phyloP scores from a whole-genome alignment of 2,888 invertebrate genomes.

The Chrysopilus asiliformis region DNA sequence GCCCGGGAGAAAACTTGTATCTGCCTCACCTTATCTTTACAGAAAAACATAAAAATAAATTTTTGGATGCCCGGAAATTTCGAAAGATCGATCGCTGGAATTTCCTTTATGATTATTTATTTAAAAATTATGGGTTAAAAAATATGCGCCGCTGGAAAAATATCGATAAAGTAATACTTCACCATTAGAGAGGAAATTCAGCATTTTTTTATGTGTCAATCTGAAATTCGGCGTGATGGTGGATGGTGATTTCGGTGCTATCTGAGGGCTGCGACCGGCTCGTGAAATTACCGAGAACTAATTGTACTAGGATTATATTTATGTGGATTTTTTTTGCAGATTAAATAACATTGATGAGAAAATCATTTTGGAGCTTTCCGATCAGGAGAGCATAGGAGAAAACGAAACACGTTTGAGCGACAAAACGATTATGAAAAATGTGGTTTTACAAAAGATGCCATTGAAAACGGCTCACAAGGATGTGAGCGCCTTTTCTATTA shows the following conservation, averaged over 20 bases:
- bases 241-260: neutral
- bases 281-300: neutral
- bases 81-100: too few relatives aligned
- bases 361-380: slow-evolving; percentile 19
- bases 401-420: slow-evolving; percentile 24
- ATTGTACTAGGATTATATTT: neutral
- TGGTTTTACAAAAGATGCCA: slow-evolving; percentile 19
- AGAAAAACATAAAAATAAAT: too few relatives aligned
- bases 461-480: slow-evolving; percentile 17
- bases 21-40: too few relatives aligned
- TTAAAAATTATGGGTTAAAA: too few relatives aligned
- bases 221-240: neutral
- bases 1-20: too few relatives aligned
- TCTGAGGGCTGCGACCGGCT: neutral
- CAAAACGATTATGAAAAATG: slow-evolving; percentile 16
- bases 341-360: slow-evolving; percentile 26
- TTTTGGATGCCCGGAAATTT: too few relatives aligned
- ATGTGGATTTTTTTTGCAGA: slow-evolving; percentile 3
- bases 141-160: too few relatives aligned
- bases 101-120: too few relatives aligned
- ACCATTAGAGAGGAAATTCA: neutral
- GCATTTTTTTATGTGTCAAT: neutral
- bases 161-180: too few relatives aligned
- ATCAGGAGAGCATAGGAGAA: slow-evolving; percentile 17
- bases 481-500: slow-evolving; percentile 17